Conservation (phyloP, 2,797 vertebrate species). For the Iguana delicatissima region DNA sequence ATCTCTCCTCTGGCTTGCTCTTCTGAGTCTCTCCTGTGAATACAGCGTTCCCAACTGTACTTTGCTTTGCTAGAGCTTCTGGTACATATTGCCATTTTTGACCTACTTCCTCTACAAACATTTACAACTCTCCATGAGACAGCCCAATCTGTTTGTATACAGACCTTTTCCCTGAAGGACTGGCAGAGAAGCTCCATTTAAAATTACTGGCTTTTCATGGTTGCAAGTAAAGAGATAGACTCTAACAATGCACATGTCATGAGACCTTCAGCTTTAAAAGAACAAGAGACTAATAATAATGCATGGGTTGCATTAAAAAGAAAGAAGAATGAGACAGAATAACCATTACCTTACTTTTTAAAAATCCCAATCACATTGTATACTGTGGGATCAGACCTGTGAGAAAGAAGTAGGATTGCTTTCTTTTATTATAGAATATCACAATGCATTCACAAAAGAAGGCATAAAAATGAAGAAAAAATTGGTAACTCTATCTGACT, state of each 20-base stretch:
- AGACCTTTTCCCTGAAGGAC: constrained; percentile 5
- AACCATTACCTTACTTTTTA: not conserved
- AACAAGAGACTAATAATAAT: not conserved
- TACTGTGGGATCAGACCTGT: not conserved
- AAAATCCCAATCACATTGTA: not conserved
- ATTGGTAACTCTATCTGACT: constrained; percentile 6
- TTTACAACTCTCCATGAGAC: not conserved
- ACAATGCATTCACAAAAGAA: not conserved
- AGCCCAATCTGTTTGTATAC: not conserved
- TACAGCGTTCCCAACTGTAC: not conserved
- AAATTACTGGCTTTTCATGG: constrained; percentile 8
- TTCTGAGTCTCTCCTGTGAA: not conserved
- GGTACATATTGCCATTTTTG: not conserved
- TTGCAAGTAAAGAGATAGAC: not conserved
- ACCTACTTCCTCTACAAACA: not conserved
- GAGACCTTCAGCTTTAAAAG: not conserved
- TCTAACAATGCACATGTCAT: not conserved
- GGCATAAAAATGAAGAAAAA: not conserved
- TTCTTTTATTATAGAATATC: constrained; percentile 6
- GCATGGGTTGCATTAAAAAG: not conserved
- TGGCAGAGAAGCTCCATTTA: not conserved
- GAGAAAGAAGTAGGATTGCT: constrained; percentile 1
- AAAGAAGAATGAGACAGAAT: not conserved
- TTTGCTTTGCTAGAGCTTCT: not conserved
- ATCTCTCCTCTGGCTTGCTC: not conserved